A percentile compares a stretch with the other conserved stretches of the same genome.
Conservation (phyloP, 92 coral and sea anemone species). For the Montipora capitata region DNA sequence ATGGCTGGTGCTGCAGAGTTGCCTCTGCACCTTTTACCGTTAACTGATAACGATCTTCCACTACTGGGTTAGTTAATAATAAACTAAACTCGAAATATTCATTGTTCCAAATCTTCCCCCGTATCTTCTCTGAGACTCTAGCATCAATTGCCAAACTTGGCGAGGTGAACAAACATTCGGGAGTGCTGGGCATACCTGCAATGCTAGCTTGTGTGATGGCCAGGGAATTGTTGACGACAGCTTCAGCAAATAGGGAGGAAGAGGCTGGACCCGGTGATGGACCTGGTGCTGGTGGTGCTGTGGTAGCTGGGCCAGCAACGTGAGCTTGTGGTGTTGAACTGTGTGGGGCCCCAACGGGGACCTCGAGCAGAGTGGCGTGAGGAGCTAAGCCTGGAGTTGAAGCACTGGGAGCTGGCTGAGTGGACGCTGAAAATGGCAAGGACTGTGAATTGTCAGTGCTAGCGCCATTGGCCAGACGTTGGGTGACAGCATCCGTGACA, state of each 20-base stretch:
- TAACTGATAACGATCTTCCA: slow-evolving; percentile 32
- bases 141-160: slow-evolving; percentile 32
- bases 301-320: slow-evolving; percentile 12
- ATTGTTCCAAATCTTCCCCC: slow-evolving; percentile 50
- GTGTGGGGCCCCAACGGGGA: slow-evolving; percentile 2
- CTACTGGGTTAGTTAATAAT: slow-evolving; percentile 25
- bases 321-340: slow-evolving; percentile 10
- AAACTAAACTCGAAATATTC: slow-evolving; percentile 25
- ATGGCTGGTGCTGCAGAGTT: slow-evolving; percentile 21
- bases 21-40: slow-evolving; percentile 46
- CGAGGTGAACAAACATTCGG: slow-evolving; percentile 4
- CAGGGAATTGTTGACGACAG: slow-evolving; percentile 7
- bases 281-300: neutral
- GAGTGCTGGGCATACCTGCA: slow-evolving; percentile 21
- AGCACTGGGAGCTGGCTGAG: slow-evolving; percentile 3
- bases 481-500: too few relatives aligned
- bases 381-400: neutral
- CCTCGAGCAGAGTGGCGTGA: neutral
- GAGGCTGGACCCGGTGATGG: slow-evolving; percentile 1
- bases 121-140: slow-evolving; percentile 29
- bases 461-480: neutral
- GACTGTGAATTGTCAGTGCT: neutral
- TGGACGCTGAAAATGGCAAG: slow-evolving; percentile 5
- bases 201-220: slow-evolving; percentile 14
- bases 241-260: slow-evolving; percentile 5